Evolutionary conservation across 2,797 vertebrate genomes (phyloP).

Genomic region (Hafferia zeledoni): DNA sequence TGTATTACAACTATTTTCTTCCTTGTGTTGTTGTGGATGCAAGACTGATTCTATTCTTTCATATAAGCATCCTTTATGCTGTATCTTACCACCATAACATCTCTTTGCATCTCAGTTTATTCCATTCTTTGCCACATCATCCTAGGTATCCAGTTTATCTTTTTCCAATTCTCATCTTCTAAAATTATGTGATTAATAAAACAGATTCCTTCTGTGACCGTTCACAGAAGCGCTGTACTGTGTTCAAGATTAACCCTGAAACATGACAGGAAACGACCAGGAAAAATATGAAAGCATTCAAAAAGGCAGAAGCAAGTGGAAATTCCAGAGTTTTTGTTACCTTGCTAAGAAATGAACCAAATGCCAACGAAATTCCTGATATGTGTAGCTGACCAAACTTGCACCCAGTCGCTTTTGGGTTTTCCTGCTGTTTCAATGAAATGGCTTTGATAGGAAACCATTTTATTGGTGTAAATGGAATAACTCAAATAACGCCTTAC

Average conservation of each 20-base stretch:
- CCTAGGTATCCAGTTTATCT: background rate
- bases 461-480: background rate
- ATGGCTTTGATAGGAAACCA: background rate
- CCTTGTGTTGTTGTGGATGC: background rate
- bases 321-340: background rate
- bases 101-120: slow-evolving; percentile 12
- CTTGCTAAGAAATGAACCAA: background rate
- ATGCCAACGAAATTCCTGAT: background rate
- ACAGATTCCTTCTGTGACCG: background rate
- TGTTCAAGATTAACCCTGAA: slow-evolving; percentile 23
- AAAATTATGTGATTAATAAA: slow-evolving; percentile 56
- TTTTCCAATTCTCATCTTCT: slow-evolving; percentile 1
- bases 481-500: background rate
- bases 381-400: background rate
- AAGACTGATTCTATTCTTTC: background rate
- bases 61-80: background rate
- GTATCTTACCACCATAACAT: background rate
- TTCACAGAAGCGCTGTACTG: background rate
- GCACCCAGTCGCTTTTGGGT: background rate
- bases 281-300: background rate
- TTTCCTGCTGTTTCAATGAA: background rate
- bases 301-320: background rate
- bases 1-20: background rate
- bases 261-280: background rate
- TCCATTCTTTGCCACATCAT: slow-evolving; percentile 4